phyloP scores from a whole-genome alignment of 2,797 vertebrate species.

The Glyptemys insculpta region DNA sequence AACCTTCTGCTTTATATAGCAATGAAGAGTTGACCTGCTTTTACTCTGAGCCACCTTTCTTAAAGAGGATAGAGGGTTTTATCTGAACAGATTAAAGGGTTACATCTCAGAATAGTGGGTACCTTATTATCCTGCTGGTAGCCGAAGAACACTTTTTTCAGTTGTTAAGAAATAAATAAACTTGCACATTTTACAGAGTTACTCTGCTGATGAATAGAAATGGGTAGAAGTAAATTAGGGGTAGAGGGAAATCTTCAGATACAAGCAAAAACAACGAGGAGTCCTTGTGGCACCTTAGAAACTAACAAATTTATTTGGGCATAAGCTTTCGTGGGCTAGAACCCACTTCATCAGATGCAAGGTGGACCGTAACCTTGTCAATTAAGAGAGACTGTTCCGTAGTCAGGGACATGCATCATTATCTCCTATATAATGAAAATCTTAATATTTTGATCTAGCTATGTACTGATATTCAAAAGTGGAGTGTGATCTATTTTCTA shows the following conservation, averaged over 20 bases:
- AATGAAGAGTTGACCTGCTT: slow-evolving; percentile 30
- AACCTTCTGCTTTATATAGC: slow-evolving; percentile 73
- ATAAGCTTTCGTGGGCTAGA: no score
- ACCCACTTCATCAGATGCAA: neutral
- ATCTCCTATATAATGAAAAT: neutral
- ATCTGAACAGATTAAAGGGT: slow-evolving; percentile 23
- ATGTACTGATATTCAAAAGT: neutral
- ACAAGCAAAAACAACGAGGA: neutral
- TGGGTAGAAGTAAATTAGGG: neutral
- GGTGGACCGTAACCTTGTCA: neutral
- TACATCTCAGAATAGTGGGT: neutral
- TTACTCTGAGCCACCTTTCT: slow-evolving; percentile 25
- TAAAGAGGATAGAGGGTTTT: slow-evolving; percentile 56
- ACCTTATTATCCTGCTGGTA: neutral
- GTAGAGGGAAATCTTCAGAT: neutral
- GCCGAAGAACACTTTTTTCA: neutral
- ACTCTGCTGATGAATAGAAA: neutral
- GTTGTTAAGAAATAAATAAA: neutral
- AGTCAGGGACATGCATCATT: neutral
- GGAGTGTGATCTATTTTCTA: rapidly evolving
- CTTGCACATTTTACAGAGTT: neutral
- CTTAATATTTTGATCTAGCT: neutral
- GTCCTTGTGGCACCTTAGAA: no score
- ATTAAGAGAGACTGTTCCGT: neutral
- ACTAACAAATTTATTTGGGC: no score